Conservation (phyloP, 2,797 vertebrate genomes). For the Acipenser ruthenus region DNA sequence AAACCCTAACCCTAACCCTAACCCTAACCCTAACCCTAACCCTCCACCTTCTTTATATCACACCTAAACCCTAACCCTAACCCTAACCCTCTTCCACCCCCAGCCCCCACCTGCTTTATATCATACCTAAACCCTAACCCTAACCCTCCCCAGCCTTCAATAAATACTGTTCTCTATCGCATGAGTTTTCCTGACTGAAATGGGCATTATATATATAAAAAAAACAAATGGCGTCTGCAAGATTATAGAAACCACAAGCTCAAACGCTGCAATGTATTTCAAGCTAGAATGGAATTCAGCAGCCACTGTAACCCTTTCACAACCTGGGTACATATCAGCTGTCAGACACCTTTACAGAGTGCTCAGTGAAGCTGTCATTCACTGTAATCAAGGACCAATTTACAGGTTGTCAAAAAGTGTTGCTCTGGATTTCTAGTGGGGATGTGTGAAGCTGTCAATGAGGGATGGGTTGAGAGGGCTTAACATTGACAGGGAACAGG, state of each 20-base stretch:
- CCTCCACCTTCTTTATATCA: too few relatives aligned
- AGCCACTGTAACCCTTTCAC: neutral
- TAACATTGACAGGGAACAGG: constrained; percentile 42
- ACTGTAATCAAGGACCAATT: neutral
- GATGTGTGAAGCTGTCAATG: neutral
- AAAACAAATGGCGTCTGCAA: too few relatives aligned
- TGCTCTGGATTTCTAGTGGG: neutral
- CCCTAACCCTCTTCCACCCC: too few relatives aligned
- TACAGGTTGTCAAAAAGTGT: neutral
- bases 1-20: too few relatives aligned
- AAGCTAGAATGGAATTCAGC: neutral
- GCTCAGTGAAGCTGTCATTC: neutral
- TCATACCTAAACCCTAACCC: too few relatives aligned
- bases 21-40: too few relatives aligned
- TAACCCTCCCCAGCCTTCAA: too few relatives aligned
- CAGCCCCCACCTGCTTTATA: too few relatives aligned
- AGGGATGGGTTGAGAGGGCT: constrained; percentile 24
- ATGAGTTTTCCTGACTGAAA: too few relatives aligned
- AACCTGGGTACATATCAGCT: neutral
- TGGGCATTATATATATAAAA: too few relatives aligned
- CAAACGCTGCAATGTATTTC: neutral
- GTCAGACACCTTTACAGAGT: neutral
- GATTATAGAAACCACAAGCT: neutral
- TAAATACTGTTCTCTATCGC: too few relatives aligned
- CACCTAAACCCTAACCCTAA: too few relatives aligned